Evolutionary conservation across 2,888 invertebrate genomes (phyloP), one percentile per base, ranked within the genome.

Genomic region (Deilephila porcellus): DNA sequence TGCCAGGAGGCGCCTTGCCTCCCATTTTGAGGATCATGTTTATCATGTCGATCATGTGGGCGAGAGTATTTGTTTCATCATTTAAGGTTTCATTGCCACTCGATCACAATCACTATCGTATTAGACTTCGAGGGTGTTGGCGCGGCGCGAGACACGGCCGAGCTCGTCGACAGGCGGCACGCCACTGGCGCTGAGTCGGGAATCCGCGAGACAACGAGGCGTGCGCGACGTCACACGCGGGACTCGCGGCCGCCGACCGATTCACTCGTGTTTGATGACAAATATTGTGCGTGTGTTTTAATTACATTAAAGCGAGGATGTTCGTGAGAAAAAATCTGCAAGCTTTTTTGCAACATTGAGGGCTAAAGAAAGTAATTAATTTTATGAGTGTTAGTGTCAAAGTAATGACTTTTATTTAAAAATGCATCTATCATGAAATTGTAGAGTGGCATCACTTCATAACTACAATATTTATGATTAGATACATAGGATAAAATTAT

Each of bases 1-100:
- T 85, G 77, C 81, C 88, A 76, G 86, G 86, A 77, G 91, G 89
- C 82, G 86, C 80, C 81, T 93, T 94, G 73, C 89, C 91, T 78
- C 91, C 92, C 85, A 92, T 89, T 83, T 94, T 94, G 74, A 94
- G 85, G 82, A 94, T 91, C 94, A 94, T 94, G 78, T 87, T 88
- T 73, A 79, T 25, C 63, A 73, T 67, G 56, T 67, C 34, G 63
- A 20, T 20, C 32, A 63, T 63, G 56, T 59, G 8, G 64, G 64
- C 52, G 62, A 71, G 71, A 37, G 52, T 73, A 25, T 64, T 5
- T 37, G 56, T 37, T 59, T 70, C 52, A 63, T 76, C 75, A 73
- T 73, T 25, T 76, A n/a, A 78, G 74, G 60, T 32, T 73, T 74
- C 78, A 74, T 71, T 71, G 53, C 75, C 76, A 76, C 73, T 73